Conservation (phyloP, 1,140 invertebrate genomes). For the Drosophila pectinifera region DNA sequence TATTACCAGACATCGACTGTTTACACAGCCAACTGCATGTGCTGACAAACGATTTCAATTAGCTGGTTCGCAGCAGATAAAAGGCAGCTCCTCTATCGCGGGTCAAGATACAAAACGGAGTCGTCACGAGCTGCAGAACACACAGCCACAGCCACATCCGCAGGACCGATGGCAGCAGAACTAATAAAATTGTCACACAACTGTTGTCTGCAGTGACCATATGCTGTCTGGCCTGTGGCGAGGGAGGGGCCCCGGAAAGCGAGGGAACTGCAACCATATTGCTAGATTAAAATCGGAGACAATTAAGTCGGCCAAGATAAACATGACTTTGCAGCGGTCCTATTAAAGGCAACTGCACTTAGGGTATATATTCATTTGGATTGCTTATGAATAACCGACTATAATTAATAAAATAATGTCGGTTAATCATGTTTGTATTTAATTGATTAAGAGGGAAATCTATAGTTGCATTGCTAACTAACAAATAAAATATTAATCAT, state of each 20-base stretch:
- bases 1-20: conserved; percentile 52
- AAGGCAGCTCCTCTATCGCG: conserved; percentile 59
- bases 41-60: conserved; percentile 82
- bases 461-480: not conserved
- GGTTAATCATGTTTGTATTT: not conserved
- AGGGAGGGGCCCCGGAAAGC: not conserved
- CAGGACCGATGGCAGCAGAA: conserved; percentile 39
- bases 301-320: conserved; percentile 70
- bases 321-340: conserved; percentile 29
- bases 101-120: conserved; percentile 67
- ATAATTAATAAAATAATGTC: not conserved
- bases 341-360: conserved; percentile 18
- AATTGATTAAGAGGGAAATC: conserved; percentile 3
- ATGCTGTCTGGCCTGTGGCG: conserved; percentile 30
- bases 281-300: conserved; percentile 79
- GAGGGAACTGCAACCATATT: conserved; percentile 56
- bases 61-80: conserved; percentile 65
- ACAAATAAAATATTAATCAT: not conserved
- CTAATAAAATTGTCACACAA: conserved; percentile 78
- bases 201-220: conserved; percentile 56
- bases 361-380: conserved; percentile 4
- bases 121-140: conserved; percentile 52
- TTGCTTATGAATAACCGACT: conserved; percentile 21
- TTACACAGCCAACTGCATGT: conserved; percentile 53
- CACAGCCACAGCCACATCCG: conserved; percentile 13